Conservation (phyloP, 2,797 vertebrate species). For the Echeneis naucrates region DNA sequence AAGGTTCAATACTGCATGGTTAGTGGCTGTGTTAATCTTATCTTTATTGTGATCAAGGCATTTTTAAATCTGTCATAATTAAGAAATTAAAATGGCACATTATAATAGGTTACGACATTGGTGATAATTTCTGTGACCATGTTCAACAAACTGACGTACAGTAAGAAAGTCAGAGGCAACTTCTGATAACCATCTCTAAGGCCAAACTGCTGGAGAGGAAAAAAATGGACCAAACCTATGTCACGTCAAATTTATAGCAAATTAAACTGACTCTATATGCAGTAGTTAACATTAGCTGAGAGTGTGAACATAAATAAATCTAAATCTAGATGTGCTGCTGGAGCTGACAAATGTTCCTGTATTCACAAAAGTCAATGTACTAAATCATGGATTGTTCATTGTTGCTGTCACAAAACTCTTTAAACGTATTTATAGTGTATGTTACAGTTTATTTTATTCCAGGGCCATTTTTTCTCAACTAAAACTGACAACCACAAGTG, state of each 20-base stretch:
- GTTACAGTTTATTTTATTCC: conserved; percentile 6
- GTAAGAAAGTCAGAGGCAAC: too few relatives aligned
- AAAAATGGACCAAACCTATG: background rate
- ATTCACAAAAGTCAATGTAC: background rate
- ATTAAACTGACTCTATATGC: background rate
- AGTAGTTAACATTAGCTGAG: background rate
- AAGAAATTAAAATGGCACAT: too few relatives aligned
- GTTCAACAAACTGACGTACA: too few relatives aligned
- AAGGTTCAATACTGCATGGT: too few relatives aligned
- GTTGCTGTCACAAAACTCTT: background rate
- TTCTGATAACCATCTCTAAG: background rate
- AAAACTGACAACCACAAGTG: conserved; percentile 3
- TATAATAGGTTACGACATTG: too few relatives aligned
- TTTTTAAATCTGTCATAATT: too few relatives aligned
- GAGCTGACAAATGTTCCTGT: background rate
- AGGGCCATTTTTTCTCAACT: conserved; percentile 12
- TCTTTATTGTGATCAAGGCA: too few relatives aligned
- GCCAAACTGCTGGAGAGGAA: background rate
- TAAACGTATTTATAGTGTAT: background rate
- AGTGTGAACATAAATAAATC: background rate
- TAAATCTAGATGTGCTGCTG: background rate
- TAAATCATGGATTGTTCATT: background rate
- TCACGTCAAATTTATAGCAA: background rate
- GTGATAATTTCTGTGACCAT: too few relatives aligned
- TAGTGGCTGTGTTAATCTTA: too few relatives aligned